A percentile compares a stretch with the other conserved stretches of the same genome.
phyloP scores from a whole-genome alignment of 2,113 vertebrate species.

The cattle (Bos taurus) region ARS-UCD2.0 NC_037330.1:62638001-62638500 shows the following conservation, averaged over 20 bases:
- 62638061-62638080: slow-evolving; percentile 69
- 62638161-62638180: background rate
- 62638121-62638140: slow-evolving; percentile 19
- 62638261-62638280: background rate
- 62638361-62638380: background rate
- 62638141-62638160: slow-evolving; percentile 18
- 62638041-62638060: slow-evolving; percentile 69
- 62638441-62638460: background rate
- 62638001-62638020: slow-evolving; percentile 75
- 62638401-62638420: background rate
- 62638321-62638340: background rate
- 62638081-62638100: slow-evolving; percentile 40
- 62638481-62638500: slow-evolving; percentile 36
- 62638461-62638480: slow-evolving; percentile 30
- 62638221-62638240: background rate
- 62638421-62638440: background rate
- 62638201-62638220: background rate
- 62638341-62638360: background rate
- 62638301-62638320: background rate
- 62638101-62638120: slow-evolving; percentile 22
- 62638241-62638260: background rate
- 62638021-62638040: slow-evolving; percentile 78
- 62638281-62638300: accelerated
- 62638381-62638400: background rate
- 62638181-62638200: background rate